These are phyloP conservation scores for Ianthella basta DNA, from an alignment of 37 sponge, comb jelly and placozoan species.

Conservation along the genomic window DNA sequence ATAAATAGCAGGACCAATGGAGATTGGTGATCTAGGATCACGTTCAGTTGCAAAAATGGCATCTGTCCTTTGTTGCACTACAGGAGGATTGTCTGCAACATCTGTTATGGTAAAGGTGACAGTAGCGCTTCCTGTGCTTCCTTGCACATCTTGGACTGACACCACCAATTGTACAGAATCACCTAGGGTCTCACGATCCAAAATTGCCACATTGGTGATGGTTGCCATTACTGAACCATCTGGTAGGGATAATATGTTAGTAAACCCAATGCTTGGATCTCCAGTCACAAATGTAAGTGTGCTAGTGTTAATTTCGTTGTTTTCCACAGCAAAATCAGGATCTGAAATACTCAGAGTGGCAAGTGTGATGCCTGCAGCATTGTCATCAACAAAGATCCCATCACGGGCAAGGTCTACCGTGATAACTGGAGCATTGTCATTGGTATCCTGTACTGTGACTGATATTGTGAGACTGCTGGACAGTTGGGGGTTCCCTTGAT, in stretches of 20 bases:
- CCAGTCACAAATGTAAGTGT: background rate
- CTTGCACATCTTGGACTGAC: conserved; percentile 11
- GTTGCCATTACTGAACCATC: conserved; percentile 10
- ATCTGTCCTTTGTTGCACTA: conserved; percentile 51
- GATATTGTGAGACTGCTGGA: background rate
- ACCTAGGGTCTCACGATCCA: conserved; percentile 24
- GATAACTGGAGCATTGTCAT: conserved; percentile 70
- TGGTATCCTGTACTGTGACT: conserved; percentile 49
- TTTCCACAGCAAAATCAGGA: background rate
- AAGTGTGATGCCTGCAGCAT: conserved; percentile 3
- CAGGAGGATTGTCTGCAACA: conserved; percentile 55
- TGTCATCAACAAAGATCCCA: conserved; percentile 17
- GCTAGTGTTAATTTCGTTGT: background rate
- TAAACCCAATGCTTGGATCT: background rate
- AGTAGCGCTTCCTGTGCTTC: conserved; percentile 8
- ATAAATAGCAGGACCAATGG: conserved; percentile 79
- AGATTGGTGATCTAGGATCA: conserved; percentile 3
- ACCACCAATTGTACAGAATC: background rate
- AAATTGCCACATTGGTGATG: background rate
- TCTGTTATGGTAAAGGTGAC: conserved; percentile 52
- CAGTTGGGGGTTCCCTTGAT: conserved; percentile 60
- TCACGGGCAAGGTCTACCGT: conserved; percentile 47
- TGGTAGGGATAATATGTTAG: background rate
- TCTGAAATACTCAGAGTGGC: conserved; percentile 2
- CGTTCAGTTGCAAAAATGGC: conserved; percentile 40